phyloP scores from a whole-genome alignment of 2,888 invertebrate genomes.

The Ichneumoninae sp. region DNA sequence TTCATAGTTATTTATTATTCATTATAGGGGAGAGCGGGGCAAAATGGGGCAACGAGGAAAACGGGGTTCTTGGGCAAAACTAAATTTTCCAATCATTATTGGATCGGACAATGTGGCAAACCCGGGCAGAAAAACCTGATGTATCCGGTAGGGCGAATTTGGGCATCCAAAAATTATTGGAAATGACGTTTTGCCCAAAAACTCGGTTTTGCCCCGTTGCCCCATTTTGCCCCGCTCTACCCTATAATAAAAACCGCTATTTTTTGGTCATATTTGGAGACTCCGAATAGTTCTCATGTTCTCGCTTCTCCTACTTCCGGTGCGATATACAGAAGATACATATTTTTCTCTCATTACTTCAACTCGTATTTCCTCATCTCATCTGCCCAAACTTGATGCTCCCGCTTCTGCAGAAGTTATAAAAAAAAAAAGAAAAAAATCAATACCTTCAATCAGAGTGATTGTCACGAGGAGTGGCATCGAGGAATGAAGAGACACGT shows the following conservation, averaged over 20 bases:
- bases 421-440: constrained; percentile 40
- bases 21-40: no score
- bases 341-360: constrained; percentile 14
- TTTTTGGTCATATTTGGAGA: background rate
- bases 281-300: background rate
- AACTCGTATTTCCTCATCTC: constrained; percentile 50
- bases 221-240: no score
- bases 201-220: no score
- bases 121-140: no score
- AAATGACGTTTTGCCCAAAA: no score
- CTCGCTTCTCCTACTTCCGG: background rate
- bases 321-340: background rate
- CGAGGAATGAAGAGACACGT: constrained; percentile 29
- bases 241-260: background rate
- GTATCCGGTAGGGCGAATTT: no score
- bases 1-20: background rate
- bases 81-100: no score
- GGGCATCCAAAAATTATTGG: no score
- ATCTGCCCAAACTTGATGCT: constrained; percentile 9
- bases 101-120: no score
- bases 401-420: background rate
- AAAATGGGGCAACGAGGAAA: no score
- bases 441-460: constrained; percentile 56
- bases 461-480: constrained; percentile 51
- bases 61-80: no score